A percentile compares a stretch with the other conserved stretches of the same genome.
phyloP scores from a whole-genome alignment of 2,888 invertebrate genomes.

The Stegophylla sp. region DNA sequence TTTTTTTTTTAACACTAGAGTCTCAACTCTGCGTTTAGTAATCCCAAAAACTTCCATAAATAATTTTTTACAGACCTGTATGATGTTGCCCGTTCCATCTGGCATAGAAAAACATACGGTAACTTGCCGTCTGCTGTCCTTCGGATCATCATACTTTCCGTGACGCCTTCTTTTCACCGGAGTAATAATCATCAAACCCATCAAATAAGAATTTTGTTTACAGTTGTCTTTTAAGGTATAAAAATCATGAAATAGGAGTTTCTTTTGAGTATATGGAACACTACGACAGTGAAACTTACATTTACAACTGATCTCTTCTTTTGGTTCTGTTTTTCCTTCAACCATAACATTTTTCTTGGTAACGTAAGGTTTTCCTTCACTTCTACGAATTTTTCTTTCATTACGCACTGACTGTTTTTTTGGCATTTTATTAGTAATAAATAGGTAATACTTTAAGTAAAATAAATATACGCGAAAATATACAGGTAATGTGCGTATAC shows the following conservation, averaged over 20 bases:
- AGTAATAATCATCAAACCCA: slow-evolving; percentile 42
- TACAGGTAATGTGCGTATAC: not conserved
- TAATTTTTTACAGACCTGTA: slow-evolving; percentile 61
- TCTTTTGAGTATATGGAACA: slow-evolving; percentile 33
- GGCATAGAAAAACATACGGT: slow-evolving; percentile 61
- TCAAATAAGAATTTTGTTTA: slow-evolving; percentile 45
- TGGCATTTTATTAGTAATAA: slow-evolving; percentile 34
- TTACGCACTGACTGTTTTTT: slow-evolving; percentile 38
- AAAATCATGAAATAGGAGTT: slow-evolving; percentile 41
- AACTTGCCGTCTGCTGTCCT: slow-evolving; percentile 60
- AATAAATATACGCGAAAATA: slow-evolving; percentile 34
- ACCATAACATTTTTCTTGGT: slow-evolving; percentile 9
- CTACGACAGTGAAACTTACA: slow-evolving; percentile 36
- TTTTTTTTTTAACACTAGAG: slow-evolving; percentile 56
- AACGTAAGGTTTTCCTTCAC: slow-evolving; percentile 26
- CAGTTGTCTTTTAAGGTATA: slow-evolving; percentile 41
- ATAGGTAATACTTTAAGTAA: slow-evolving; percentile 36
- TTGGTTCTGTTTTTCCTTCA: slow-evolving; percentile 10
- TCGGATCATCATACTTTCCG: slow-evolving; percentile 54
- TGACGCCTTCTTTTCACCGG: slow-evolving; percentile 48
- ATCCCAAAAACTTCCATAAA: slow-evolving; percentile 61
- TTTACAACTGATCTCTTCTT: slow-evolving; percentile 37
- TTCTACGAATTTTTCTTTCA: slow-evolving; percentile 25
- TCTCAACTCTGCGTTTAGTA: slow-evolving; percentile 53
- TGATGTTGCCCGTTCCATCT: slow-evolving; percentile 60